Percentiles rank a stretch among this genome's conserved stretches.
phyloP scores from a whole-genome alignment of 2,113 vertebrate genomes.

The Parotia lawesii region DNA sequence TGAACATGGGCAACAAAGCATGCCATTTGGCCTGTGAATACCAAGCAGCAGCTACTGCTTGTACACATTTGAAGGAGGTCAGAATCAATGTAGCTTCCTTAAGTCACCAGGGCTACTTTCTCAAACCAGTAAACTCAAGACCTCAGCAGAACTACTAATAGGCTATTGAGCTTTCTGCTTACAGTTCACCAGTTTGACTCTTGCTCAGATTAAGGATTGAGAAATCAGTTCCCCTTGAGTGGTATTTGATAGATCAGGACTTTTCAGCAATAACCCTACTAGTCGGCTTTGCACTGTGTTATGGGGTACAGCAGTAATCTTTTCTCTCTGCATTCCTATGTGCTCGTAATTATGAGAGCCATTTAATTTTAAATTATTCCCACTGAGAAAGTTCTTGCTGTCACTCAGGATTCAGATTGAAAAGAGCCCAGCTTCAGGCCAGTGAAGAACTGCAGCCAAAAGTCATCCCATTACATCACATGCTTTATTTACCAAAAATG shows the following conservation, averaged over 20 bases:
- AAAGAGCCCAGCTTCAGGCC: neutral
- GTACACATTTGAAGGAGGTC: neutral
- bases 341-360: neutral
- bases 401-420: neutral
- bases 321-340: neutral
- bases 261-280: neutral
- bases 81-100: neutral
- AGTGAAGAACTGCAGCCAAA: neutral
- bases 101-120: neutral
- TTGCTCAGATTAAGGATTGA: neutral
- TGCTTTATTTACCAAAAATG: neutral
- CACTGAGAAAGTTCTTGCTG: neutral
- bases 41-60: neutral
- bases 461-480: neutral
- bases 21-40: neutral
- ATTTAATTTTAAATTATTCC: neutral
- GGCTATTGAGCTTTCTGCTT: neutral
- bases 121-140: neutral
- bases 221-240: neutral
- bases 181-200: neutral
- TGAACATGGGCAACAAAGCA: neutral
- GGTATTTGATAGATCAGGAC: neutral
- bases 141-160: neutral
- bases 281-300: neutral
- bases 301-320: neutral